phyloP scores from a whole-genome alignment of 2,797 vertebrate genomes.

The Sciaenops ocellatus region DNA sequence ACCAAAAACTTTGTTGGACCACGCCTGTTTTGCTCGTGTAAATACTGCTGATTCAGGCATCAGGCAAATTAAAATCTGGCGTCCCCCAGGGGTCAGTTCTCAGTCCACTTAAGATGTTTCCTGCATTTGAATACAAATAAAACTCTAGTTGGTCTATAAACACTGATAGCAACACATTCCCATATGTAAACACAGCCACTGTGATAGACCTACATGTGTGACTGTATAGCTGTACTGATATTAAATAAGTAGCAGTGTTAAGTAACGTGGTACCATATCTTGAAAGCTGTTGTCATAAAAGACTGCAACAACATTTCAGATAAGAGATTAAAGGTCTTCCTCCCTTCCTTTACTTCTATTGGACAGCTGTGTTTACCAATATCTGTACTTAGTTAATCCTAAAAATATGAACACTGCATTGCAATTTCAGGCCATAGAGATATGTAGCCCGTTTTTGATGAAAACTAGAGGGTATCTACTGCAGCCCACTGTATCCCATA shows the following conservation, averaged over 20 bases:
- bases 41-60: not conserved
- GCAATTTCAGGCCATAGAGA: too few relatives aligned
- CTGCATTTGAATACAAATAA: too few relatives aligned
- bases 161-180: not conserved
- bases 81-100: not conserved
- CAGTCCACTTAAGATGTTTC: not conserved
- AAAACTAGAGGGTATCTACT: too few relatives aligned
- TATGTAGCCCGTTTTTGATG: too few relatives aligned
- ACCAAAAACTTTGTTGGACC: constrained; percentile 13
- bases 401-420: not conserved
- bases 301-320: constrained; percentile 1
- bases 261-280: constrained; percentile 1
- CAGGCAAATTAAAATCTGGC: not conserved
- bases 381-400: not conserved
- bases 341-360: not conserved
- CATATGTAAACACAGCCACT: not conserved
- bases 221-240: not conserved
- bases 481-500: too few relatives aligned
- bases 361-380: not conserved
- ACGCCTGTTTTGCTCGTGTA: not conserved
- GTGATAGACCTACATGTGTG: not conserved
- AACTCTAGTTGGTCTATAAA: too few relatives aligned
- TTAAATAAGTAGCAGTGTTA: not conserved
- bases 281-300: constrained; percentile 26
- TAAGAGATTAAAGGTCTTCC: constrained; percentile 10